These are phyloP conservation scores for Cheirogaleus major DNA, from an alignment of 2,797 vertebrate genomes.

Conservation along the genomic window DNA sequence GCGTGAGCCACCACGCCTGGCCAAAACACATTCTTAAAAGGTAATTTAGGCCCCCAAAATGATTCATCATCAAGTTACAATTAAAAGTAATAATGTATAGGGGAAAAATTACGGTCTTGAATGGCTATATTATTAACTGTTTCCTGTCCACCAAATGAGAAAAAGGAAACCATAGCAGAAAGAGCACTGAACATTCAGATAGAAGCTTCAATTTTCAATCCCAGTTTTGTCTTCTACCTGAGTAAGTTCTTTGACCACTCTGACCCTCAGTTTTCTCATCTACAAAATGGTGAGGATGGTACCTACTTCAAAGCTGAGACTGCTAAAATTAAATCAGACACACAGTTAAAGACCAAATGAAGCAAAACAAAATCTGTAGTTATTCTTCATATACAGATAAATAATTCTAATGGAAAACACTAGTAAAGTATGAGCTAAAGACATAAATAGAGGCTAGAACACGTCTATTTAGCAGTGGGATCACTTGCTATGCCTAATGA, in stretches of 20 bases:
- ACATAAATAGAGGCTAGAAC: background rate
- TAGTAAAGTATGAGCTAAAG: background rate
- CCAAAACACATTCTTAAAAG: background rate
- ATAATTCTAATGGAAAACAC: background rate
- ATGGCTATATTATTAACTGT: background rate
- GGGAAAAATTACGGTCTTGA: background rate
- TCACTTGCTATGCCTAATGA: background rate
- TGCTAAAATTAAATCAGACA: background rate
- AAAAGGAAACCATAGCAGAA: background rate
- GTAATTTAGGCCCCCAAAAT: background rate
- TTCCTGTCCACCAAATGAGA: background rate
- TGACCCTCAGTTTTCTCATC: background rate
- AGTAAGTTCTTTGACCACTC: background rate
- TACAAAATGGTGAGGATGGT: background rate
- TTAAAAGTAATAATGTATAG: background rate
- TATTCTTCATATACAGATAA: background rate
- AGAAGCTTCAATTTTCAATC: background rate
- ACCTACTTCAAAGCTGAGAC: background rate
- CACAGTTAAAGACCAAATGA: background rate
- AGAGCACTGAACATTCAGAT: background rate
- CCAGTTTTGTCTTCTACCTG: background rate
- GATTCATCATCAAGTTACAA: background rate
- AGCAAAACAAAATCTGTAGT: background rate
- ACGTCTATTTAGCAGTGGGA: background rate
- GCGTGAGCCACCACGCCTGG: no score